Evolutionary conservation across 1,140 invertebrate genomes (phyloP), one percentile per base, ranked within the genome.

Genomic region (Nasonia longicornis): DNA sequence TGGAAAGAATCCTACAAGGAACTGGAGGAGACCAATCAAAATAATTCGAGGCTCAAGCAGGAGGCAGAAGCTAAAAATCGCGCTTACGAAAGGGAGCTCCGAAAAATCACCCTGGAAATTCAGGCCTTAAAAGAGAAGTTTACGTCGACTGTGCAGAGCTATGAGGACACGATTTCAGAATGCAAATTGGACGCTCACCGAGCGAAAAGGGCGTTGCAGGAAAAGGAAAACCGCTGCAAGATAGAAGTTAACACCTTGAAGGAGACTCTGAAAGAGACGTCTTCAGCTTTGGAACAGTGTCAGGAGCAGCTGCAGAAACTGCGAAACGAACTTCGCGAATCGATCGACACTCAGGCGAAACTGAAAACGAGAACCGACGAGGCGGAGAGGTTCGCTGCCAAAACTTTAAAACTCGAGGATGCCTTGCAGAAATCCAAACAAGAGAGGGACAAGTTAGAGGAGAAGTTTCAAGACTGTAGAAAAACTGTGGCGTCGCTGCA

Each of bases 191-290:
- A 89, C 58, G 73, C 86, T 58, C 86, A 88, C 42, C 78, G 85
- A 80, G 14, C 86, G 4, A 86, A 77, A 70, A 78, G 87, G 42
- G 88, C 88, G 52, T 75, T 85, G 20, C 86, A 87, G 26, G 88
- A 90, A 80, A 86, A 85, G 7, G 89, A 89, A 14, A 85, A 79
- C 74, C 84, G 84, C 29, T 81, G 83, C 29, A 87, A 87, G 79
- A 88, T 89, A 29, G 89, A 89, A 77, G n/a, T 85, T 0, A 85
- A 84, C 48, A 77, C 88, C 8, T 72, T 88, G 58, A 90, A 88
- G 63, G 85, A 83, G 20, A 86, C 84, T 0, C 83, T 90, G 12
- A 88, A 85, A 74, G 88, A 89, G 35, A 86, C 86, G 0, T 88
- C 88, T 0, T 83, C 86, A 42, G 86, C 87, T 26, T 79, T 89